A percentile compares a stretch with the other conserved stretches of the same genome.
phyloP scores from a whole-genome alignment of 2,797 vertebrate species.

The Aldrovandia affinis region DNA sequence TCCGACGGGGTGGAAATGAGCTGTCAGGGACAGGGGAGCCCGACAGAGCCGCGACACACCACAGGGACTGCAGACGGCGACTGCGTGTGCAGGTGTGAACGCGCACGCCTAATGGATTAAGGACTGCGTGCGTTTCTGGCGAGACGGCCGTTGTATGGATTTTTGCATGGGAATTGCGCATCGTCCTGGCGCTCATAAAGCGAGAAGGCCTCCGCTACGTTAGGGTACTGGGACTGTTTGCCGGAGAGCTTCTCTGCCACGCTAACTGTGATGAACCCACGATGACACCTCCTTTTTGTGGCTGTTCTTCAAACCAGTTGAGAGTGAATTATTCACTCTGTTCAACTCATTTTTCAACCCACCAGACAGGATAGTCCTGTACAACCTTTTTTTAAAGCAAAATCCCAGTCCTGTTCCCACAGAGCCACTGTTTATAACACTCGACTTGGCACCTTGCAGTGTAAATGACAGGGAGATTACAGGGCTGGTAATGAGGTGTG shows the following conservation, averaged over 20 bases:
- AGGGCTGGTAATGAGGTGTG: background rate
- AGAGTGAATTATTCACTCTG: background rate
- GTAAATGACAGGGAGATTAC: background rate
- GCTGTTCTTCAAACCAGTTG: background rate
- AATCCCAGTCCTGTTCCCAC: background rate
- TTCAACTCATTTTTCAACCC: background rate
- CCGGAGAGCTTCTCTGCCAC: background rate
- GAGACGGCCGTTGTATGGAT: background rate
- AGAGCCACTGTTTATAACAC: background rate
- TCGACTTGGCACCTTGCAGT: background rate
- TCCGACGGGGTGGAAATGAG: background rate
- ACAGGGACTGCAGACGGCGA: background rate
- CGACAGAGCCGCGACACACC: background rate
- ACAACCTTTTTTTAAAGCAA: background rate
- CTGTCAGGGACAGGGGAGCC: background rate
- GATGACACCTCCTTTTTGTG: background rate
- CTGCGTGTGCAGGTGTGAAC: background rate
- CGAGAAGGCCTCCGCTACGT: background rate
- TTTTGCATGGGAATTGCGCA: background rate
- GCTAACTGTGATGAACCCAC: background rate
- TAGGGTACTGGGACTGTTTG: background rate
- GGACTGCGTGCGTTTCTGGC: background rate
- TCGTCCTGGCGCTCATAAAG: background rate
- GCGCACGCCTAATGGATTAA: background rate
- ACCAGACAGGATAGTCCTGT: no score